Base-by-base conservation (phyloP, 2,797 vertebrate genomes). In the Argentina silus region DNA sequence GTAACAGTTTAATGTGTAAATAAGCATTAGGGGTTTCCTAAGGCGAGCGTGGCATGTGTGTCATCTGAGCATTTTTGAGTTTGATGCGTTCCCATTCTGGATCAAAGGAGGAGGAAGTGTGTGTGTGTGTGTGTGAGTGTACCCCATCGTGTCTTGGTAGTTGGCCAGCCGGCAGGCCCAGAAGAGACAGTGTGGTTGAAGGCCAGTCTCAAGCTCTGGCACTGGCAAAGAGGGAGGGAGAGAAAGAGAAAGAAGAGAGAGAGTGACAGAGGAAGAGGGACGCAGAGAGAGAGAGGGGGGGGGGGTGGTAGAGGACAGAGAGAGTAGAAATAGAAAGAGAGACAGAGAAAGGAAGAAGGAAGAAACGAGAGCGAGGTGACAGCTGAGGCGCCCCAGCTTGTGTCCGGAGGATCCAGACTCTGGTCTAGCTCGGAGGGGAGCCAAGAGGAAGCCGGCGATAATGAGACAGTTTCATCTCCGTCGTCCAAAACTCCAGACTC, bases 391-490 rank as follows among this genome's bases (percentile, higher is more conserved):
- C 79, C 84, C 76, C 70, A 83, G 79, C 84, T 81, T 21, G 44
- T 61, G 72, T 90, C 51, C 76, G 67, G 61, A 80, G 78, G 73
- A 79, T 74, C 70, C 75, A 87, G 77, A 81, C 77, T 76, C 57
- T 2, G 70, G 56, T 73, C 73, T 75, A 82, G 86, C 67, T 84
- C 84, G 93, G 78, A 76, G 60, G 73, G n/a, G 17, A 65, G 83
- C 92, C 87, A 85, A 74, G 75, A 88, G 75, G 74, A 91, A 85
- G 83, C 83, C 78, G 50, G 65, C 44, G 87, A 82, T 91, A 91
- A 93, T 88, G 87, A 93, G 85, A 87, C 86, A 69, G 66, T 88
- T 85, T 88, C 78, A 63, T 90, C 87, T 82, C 80, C 61, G 17
- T 55, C 19, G 45, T 78, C 50, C 86, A 79, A 86, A 74, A 72